Conservation (phyloP, 1,140 invertebrate species). For the Portunus trituberculatus region DNA sequence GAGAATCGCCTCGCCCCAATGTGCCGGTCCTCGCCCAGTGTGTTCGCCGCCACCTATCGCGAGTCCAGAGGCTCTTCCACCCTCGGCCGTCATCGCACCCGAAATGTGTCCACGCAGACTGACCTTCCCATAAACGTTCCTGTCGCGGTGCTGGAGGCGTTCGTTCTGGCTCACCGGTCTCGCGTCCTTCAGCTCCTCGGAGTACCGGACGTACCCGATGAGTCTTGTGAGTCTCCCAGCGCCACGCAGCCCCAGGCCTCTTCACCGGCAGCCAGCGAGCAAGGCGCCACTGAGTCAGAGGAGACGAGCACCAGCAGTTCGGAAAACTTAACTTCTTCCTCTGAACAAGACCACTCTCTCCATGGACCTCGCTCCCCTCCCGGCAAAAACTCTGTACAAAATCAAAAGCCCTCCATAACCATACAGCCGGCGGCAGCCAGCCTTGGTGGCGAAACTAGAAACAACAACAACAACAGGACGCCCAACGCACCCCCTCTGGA, state of each 20-base stretch:
- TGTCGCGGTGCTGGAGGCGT: conserved; percentile 77
- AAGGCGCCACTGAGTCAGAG: background rate
- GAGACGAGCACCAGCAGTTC: conserved; percentile 43
- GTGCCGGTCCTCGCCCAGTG: conserved; percentile 75
- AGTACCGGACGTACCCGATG: conserved; percentile 46
- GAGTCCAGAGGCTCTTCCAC: conserved; percentile 38
- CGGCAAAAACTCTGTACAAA: conserved; percentile 21
- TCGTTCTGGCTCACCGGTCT: conserved; percentile 75
- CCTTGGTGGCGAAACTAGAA: conserved; percentile 50
- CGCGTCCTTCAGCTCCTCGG: conserved; percentile 76
- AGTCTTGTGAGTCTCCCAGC: conserved; percentile 7
- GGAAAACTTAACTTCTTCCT: conserved; percentile 17
- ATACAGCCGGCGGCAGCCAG: conserved; percentile 54
- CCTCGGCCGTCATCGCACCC: conserved; percentile 39
- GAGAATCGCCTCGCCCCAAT: conserved; percentile 65
- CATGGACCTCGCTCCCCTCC: background rate
- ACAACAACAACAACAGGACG: conserved; percentile 69
- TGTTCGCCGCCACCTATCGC: conserved; percentile 69
- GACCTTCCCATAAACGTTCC: conserved; percentile 77
- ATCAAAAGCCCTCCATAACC: conserved; percentile 57
- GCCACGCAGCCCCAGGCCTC: background rate
- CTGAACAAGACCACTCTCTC: conserved; percentile 46
- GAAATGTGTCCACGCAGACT: conserved; percentile 74
- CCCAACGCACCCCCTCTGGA: conserved; percentile 47
- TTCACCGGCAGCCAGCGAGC: conserved; percentile 37